Conservation (phyloP, 2,888 invertebrate genomes). For the Cetonia aurata region DNA sequence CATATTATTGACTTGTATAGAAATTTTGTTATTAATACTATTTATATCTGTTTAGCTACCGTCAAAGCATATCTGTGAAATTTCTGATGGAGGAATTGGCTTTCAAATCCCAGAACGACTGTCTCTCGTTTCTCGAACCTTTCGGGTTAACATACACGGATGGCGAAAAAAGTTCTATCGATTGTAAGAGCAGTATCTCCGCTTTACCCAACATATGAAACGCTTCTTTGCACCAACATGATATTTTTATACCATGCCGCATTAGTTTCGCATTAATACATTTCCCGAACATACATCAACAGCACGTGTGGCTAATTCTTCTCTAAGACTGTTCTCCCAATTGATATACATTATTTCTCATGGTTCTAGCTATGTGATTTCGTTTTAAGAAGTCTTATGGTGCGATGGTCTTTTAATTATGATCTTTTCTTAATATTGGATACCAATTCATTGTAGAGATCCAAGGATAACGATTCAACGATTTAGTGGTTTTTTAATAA, state of each 20-base stretch:
- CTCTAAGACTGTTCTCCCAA: neutral
- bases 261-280: neutral
- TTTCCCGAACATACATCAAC: neutral
- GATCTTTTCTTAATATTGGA: constrained; percentile 24
- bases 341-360: constrained; percentile 18
- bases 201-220: constrained; percentile 71
- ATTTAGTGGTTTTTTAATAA: constrained; percentile 3
- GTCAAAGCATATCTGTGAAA: constrained; percentile 89
- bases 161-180: constrained; percentile 79
- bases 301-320: constrained; percentile 1
- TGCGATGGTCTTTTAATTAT: constrained; percentile 33
- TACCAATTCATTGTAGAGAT: constrained; percentile 38
- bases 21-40: constrained; percentile 41
- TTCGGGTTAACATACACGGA: constrained; percentile 82
- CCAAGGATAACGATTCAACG: constrained; percentile 22
- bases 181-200: constrained; percentile 88
- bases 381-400: constrained; percentile 39
- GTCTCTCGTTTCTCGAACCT: constrained; percentile 88
- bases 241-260: constrained; percentile 2
- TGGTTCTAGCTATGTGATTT: constrained; percentile 30
- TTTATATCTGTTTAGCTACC: constrained; percentile 80
- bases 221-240: constrained; percentile 12
- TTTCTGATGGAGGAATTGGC: constrained; percentile 90
- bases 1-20: neutral
- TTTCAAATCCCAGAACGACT: constrained; percentile 86